These are phyloP conservation scores for Oscheius onirici DNA, from an alignment of 2,888 invertebrate species.

Conservation along the genomic window DNA sequence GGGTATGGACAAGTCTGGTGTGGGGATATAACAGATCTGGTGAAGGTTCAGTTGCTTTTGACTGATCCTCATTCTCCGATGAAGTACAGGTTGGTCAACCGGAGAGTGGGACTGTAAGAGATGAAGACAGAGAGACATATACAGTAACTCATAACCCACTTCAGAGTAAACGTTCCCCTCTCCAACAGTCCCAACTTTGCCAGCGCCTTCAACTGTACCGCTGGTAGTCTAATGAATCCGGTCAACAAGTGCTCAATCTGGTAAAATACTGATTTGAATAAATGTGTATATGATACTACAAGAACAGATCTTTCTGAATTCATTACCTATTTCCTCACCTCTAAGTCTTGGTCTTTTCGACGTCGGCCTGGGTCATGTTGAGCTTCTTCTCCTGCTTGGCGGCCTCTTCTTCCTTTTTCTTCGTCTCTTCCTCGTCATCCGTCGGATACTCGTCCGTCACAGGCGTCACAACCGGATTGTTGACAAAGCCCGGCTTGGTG, in stretches of 20 bases:
- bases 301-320: too few relatives aligned
- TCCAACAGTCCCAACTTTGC: constrained; percentile 86
- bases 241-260: constrained; percentile 64
- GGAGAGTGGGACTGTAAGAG: too few relatives aligned
- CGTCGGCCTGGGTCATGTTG: neutral
- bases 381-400: neutral
- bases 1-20: constrained; percentile 72
- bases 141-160: constrained; percentile 21
- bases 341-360: neutral
- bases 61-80: constrained; percentile 68
- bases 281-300: neutral
- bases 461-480: constrained; percentile 20
- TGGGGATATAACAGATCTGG: constrained; percentile 61
- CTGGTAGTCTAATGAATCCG: constrained; percentile 90
- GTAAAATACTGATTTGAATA: constrained; percentile 37
- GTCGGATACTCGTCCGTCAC: constrained; percentile 28
- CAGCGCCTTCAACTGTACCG: constrained; percentile 85
- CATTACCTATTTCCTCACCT: neutral
- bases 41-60: constrained; percentile 59
- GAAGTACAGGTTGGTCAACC: constrained; percentile 40
- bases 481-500: neutral
- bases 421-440: constrained; percentile 23
- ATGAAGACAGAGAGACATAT: too few relatives aligned
- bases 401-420: constrained; percentile 15
- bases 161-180: constrained; percentile 48